These are phyloP conservation scores for Meteorus cinctellus DNA, from an alignment of 2,888 invertebrate genomes.

Conservation along the genomic window DNA sequence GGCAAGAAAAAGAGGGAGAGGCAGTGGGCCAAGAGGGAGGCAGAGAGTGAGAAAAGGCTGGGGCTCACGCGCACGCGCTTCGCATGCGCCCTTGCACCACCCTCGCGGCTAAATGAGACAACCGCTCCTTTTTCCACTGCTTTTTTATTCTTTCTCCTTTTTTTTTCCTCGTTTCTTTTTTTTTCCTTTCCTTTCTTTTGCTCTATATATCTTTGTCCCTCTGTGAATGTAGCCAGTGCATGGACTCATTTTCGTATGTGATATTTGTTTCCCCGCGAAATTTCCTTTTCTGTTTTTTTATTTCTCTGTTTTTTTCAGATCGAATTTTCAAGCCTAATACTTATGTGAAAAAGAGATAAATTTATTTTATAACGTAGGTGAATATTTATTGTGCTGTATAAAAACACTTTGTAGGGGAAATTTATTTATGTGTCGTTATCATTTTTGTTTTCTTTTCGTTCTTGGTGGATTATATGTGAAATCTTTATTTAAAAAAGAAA, in stretches of 20 bases:
- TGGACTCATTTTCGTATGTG: background rate
- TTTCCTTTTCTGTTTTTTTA: background rate
- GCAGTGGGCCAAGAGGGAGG: background rate
- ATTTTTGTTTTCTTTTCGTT: background rate
- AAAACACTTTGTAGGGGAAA: no score
- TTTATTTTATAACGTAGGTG: no score
- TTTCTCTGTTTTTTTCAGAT: background rate
- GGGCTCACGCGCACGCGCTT: constrained; percentile 53
- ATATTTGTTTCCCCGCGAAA: background rate
- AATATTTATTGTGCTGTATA: no score
- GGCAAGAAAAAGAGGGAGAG: background rate
- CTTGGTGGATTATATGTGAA: background rate
- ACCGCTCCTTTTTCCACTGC: constrained; percentile 18
- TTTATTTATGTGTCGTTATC: background rate
- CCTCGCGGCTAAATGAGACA: constrained; percentile 37
- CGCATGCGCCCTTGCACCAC: constrained; percentile 40
- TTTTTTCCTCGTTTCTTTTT: background rate
- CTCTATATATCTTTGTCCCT: constrained; percentile 24
- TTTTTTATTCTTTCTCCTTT: background rate
- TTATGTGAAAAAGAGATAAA: no score
- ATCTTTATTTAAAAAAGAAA: no score
- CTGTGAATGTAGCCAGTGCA: constrained; percentile 18
- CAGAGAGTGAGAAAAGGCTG: constrained; percentile 44
- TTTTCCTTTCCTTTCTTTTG: constrained; percentile 15
- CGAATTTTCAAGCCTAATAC: background rate